Evolutionary conservation across 2,888 invertebrate species (phyloP), one percentile per base, ranked within the genome.

Genomic region (Prostheceraeus crozeri): DNA sequence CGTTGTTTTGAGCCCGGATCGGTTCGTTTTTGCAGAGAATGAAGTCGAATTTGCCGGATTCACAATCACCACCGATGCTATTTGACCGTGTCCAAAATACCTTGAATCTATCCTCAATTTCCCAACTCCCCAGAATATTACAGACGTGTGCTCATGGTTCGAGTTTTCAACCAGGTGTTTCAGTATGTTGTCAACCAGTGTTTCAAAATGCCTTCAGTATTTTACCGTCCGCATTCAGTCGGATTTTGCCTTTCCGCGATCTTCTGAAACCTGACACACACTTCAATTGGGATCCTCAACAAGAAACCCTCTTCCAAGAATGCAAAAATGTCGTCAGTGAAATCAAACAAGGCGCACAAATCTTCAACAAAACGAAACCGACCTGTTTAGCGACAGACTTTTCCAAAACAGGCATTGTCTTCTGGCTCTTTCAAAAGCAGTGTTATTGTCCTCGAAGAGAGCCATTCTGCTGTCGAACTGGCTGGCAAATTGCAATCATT

Each of bases 1-100:
- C 3, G 63, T 68, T 27, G 66, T 55, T 1, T 62, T 68, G 11
- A 68, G 67, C 56, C 67, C 66, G 6, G 64, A 65, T 2, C 67
- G 67, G 46, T 69, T 69, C 55, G 30, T 46, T 1, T 68, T 68
- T 57, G 66, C 51, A 2, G 21, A 56, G 19, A 60, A 62, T 28
- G 40, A 40, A 2, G 45, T 45, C 19, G 45, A 45, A 14, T 45
- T 45, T 14, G 45, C 45, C 8, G 45, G 45, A 10, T 45, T 45
- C 45, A 14, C 8, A 14, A 14, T 45, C 14, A 45, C 11, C 10
- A 10, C 45, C 10, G 45, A 45, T 10, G n/a, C 10, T n/a, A n/a
- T 33, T 45, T 14, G 19, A 10, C 30, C 25, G 8, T 28, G 52
- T n/a, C 16, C n/a, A 21, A 8, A 51, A 28, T 27, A 51, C 52